Percentiles rank a stretch among this genome's conserved stretches.
These are phyloP conservation scores for Archivesica marissinica DNA, from an alignment of 1,140 invertebrate species.

Conservation along the genomic window DNA sequence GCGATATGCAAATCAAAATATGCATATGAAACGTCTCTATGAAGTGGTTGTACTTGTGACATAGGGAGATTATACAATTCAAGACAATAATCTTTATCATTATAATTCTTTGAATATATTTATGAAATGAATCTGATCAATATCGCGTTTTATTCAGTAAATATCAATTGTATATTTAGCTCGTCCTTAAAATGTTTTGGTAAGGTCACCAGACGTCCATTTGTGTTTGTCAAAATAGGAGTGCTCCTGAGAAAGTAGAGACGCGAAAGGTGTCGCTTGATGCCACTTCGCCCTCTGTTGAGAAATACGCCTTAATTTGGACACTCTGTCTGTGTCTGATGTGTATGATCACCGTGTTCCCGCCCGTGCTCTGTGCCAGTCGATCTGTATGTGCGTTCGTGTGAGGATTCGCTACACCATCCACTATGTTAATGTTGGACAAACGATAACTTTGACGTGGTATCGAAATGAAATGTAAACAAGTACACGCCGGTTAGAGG, in stretches of 20 bases:
- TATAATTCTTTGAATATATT: too few relatives aligned
- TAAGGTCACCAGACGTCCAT: too few relatives aligned
- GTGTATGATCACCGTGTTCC: neutral
- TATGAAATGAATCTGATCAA: too few relatives aligned
- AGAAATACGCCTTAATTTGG: neutral
- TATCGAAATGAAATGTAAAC: neutral
- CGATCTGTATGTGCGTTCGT: neutral
- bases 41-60: too few relatives aligned
- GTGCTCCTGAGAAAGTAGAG: neutral
- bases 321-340: neutral
- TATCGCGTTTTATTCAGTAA: too few relatives aligned
- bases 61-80: too few relatives aligned
- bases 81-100: too few relatives aligned
- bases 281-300: neutral
- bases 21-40: too few relatives aligned
- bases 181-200: too few relatives aligned
- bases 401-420: neutral
- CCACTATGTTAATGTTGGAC: neutral
- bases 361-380: neutral
- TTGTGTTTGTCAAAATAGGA: neutral
- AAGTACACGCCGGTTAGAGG: neutral
- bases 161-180: too few relatives aligned
- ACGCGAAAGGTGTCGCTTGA: neutral
- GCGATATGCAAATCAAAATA: too few relatives aligned
- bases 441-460: neutral